Percentiles rank a stretch among this genome's conserved stretches.
Evolutionary conservation across 2,797 vertebrate species (phyloP).

Genomic region (Rhinogobio ventralis): DNA sequence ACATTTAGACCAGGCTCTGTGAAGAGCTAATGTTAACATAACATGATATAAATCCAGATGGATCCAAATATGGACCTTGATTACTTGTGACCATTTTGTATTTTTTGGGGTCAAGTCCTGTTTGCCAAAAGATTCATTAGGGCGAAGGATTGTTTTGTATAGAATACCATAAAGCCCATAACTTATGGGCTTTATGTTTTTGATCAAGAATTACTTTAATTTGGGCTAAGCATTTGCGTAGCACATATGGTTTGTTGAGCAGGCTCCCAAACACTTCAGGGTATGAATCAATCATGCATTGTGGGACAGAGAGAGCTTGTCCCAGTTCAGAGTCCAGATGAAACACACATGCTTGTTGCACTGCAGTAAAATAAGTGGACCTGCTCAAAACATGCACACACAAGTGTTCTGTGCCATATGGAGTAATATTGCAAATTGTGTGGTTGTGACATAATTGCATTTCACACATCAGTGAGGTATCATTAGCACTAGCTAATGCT

Average conservation of each 20-base stretch:
- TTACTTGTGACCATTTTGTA: slow-evolving; percentile 16
- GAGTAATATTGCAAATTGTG: slow-evolving; percentile 15
- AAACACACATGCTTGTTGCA: slow-evolving; percentile 38
- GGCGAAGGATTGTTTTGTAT: slow-evolving; percentile 5
- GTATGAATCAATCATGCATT: slow-evolving; percentile 40
- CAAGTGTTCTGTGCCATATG: slow-evolving; percentile 20
- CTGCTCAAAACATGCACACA: slow-evolving; percentile 10
- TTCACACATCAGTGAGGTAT: slow-evolving; percentile 44
- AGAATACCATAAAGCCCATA: neutral
- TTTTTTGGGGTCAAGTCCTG: neutral
- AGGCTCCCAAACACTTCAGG: slow-evolving; percentile 33
- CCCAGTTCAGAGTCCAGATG: slow-evolving; percentile 35
- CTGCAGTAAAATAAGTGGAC: slow-evolving; percentile 1
- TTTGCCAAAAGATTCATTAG: slow-evolving; percentile 34
- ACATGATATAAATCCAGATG: neutral
- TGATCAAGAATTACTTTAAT: slow-evolving; percentile 26
- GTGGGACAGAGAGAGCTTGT: slow-evolving; percentile 32
- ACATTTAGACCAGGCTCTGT: slow-evolving; percentile 4
- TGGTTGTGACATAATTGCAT: slow-evolving; percentile 43
- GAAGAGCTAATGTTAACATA: neutral
- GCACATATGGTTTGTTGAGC: slow-evolving; percentile 35
- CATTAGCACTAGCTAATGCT: slow-evolving; percentile 50
- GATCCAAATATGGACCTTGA: slow-evolving; percentile 19
- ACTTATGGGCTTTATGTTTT: slow-evolving; percentile 26
- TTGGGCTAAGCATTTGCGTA: slow-evolving; percentile 28